phyloP scores from a whole-genome alignment of 2,113 vertebrate species.

The Galbula dea region DNA sequence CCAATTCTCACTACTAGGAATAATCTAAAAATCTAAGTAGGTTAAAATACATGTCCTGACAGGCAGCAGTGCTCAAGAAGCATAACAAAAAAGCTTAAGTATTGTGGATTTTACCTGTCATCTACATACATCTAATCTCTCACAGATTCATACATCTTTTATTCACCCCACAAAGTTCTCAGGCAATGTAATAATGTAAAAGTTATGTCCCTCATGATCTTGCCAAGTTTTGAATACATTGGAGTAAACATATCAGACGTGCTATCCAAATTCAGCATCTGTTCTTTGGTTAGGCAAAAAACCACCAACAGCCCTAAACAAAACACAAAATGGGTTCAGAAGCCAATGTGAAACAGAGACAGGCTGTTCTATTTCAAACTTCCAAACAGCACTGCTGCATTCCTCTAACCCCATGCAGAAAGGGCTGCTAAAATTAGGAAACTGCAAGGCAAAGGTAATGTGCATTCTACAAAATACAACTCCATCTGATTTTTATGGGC shows the following conservation, averaged over 20 bases:
- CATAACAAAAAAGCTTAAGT: background rate
- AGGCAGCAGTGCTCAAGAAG: background rate
- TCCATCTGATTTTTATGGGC: background rate
- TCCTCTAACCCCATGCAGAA: background rate
- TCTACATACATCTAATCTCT: background rate
- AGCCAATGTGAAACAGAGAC: slow-evolving; percentile 27
- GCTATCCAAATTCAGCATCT: slow-evolving; percentile 60
- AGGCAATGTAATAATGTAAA: slow-evolving; percentile 10
- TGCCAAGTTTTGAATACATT: slow-evolving; percentile 33
- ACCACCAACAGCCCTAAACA: slow-evolving; percentile 33
- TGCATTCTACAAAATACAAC: background rate
- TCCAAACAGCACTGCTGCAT: background rate
- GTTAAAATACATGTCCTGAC: background rate
- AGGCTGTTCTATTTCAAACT: slow-evolving; percentile 31
- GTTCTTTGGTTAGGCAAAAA: slow-evolving; percentile 44
- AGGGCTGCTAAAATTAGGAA: background rate
- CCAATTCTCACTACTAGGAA: background rate
- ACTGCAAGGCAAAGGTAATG: background rate
- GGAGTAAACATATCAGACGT: slow-evolving; percentile 4
- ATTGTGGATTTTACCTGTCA: background rate
- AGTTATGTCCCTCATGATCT: background rate
- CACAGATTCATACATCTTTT: background rate
- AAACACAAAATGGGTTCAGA: slow-evolving; percentile 28
- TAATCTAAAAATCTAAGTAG: background rate
- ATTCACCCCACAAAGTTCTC: background rate